phyloP scores from a whole-genome alignment of 23 tunicate genomes.

The Diplosoma virens region DNA sequence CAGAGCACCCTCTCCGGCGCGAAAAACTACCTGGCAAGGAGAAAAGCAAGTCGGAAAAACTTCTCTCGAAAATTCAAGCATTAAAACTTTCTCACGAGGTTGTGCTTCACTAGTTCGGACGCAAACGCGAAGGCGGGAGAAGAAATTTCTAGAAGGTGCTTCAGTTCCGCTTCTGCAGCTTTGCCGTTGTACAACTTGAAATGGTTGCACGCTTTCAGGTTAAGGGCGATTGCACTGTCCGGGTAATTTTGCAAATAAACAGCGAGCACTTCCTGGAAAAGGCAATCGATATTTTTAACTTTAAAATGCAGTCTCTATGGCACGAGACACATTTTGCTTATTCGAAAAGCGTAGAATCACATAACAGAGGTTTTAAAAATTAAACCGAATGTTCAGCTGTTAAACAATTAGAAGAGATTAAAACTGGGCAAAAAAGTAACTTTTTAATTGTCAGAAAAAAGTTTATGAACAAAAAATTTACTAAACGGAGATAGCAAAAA shows the following conservation, averaged over 20 bases:
- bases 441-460: too few species aligned
- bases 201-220: slow-evolving; percentile 96
- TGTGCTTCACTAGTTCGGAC: slow-evolving; percentile 87
- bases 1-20: slow-evolving; percentile 92
- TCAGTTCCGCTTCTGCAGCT: slow-evolving; percentile 94
- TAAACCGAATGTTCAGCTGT: too few species aligned
- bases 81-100: slow-evolving; percentile 50
- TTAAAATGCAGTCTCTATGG: background rate
- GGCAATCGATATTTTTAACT: background rate
- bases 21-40: slow-evolving; percentile 79
- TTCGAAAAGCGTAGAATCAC: too few species aligned
- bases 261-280: slow-evolving; percentile 90
- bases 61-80: too few species aligned
- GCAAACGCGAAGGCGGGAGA: slow-evolving; percentile 72
- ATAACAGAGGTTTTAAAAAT: too few species aligned
- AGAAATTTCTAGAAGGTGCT: slow-evolving; percentile 65
- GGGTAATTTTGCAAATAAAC: slow-evolving; percentile 80
- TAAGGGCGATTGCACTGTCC: slow-evolving; percentile 95
- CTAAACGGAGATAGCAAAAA: too few species aligned
- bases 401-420: too few species aligned
- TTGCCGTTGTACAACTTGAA: slow-evolving; percentile 93
- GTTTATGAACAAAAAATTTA: too few species aligned
- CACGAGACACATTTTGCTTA: background rate
- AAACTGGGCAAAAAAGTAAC: too few species aligned
- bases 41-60: too few species aligned